Evolutionary conservation across 1,140 invertebrate genomes (phyloP).

Genomic region (Diorhabda sublineata): DNA sequence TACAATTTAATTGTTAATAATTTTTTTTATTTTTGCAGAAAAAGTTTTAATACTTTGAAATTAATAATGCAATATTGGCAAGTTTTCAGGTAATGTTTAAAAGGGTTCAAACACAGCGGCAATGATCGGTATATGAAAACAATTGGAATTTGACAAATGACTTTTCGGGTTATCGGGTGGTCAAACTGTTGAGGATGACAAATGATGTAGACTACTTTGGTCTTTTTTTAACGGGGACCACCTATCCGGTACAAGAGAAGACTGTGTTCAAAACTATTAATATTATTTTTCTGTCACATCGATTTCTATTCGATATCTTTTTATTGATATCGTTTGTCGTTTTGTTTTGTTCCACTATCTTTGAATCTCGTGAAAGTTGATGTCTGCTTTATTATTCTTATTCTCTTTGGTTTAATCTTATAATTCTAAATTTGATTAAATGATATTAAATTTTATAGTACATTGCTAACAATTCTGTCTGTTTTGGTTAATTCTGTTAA

Average conservation of each 20-base stretch:
- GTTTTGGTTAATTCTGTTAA: no score
- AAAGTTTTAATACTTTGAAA: no score
- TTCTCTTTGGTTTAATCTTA: no score
- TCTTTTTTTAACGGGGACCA: conserved; percentile 34
- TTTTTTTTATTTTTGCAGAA: no score
- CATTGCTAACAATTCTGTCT: no score
- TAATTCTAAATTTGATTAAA: no score
- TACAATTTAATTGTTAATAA: no score
- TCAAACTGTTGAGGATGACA: conserved; percentile 33
- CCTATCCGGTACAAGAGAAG: conserved; percentile 32
- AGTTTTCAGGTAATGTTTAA: conserved; percentile 13
- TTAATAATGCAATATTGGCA: background rate
- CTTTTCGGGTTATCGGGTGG: conserved; percentile 37
- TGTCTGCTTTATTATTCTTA: background rate
- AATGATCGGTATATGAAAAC: conserved; percentile 34
- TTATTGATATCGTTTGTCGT: conserved; percentile 27
- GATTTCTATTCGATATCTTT: conserved; percentile 26
- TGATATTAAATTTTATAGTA: no score
- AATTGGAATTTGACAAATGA: conserved; percentile 40
- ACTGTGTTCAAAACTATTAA: conserved; percentile 34
- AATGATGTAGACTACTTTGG: conserved; percentile 40
- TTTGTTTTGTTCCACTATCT: conserved; percentile 1
- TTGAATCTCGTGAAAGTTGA: background rate
- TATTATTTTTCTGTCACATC: conserved; percentile 34
- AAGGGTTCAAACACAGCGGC: conserved; percentile 34